These are phyloP conservation scores for Epinotia bilunana DNA, from an alignment of 2,888 invertebrate species.

Conservation along the genomic window DNA sequence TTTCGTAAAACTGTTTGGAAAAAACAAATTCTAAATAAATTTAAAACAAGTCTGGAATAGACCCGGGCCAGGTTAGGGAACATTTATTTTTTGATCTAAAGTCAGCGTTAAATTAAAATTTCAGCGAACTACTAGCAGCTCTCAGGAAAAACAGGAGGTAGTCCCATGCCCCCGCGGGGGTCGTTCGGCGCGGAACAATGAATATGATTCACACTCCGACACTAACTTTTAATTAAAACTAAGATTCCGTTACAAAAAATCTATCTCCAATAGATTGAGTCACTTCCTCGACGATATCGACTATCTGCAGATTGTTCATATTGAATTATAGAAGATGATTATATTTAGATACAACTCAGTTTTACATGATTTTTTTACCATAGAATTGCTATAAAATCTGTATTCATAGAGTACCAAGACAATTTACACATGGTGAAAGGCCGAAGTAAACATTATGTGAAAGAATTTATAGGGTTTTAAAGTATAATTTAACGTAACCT, in stretches of 20 bases:
- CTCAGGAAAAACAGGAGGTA: slow-evolving; percentile 55
- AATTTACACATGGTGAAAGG: not conserved
- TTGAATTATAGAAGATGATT: not conserved
- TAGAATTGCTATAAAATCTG: too few relatives aligned
- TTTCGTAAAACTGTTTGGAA: not conserved
- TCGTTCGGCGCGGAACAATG: slow-evolving; percentile 61
- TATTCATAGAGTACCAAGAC: not conserved
- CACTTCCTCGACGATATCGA: not conserved
- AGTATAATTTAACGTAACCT: too few relatives aligned
- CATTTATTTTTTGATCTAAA: slow-evolving; percentile 32
- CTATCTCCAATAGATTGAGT: slow-evolving; percentile 22
- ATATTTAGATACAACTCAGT: not conserved
- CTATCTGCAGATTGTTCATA: not conserved
- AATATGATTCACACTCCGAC: slow-evolving; percentile 67
- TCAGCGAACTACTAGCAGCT: slow-evolving; percentile 48
- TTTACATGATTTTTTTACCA: too few relatives aligned
- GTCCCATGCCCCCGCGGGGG: slow-evolving; percentile 67
- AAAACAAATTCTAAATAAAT: not conserved
- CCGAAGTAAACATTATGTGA: not conserved
- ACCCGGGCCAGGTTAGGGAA: not conserved
- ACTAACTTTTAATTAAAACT: slow-evolving; percentile 76
- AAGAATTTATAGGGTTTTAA: too few relatives aligned
- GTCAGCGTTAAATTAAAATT: slow-evolving; percentile 36
- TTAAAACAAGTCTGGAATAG: not conserved
- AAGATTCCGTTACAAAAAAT: slow-evolving; percentile 60